These are phyloP conservation scores for Geodia barretti DNA, from an alignment of 37 sponge, comb jelly and placozoan genomes.

Conservation along the genomic window DNA sequence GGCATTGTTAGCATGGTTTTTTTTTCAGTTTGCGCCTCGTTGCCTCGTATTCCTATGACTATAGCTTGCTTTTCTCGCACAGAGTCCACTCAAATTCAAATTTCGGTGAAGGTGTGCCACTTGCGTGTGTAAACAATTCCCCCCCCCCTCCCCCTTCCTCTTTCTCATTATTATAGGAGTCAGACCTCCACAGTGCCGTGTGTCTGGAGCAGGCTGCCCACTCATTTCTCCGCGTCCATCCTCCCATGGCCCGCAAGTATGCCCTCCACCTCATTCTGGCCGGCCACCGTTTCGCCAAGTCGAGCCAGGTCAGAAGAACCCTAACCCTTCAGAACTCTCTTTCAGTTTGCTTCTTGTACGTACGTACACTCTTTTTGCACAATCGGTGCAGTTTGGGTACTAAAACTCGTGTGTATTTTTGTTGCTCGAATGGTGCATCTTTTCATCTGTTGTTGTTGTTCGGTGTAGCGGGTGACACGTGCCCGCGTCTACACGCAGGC, in stretches of 20 bases:
- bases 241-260: slow-evolving; percentile 81
- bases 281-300: slow-evolving; percentile 80
- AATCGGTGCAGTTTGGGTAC: not conserved
- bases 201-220: slow-evolving; percentile 93
- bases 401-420: no score
- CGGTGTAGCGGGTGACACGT: slow-evolving; percentile 50
- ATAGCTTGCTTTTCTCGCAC: not conserved
- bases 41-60: no score
- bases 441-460: no score
- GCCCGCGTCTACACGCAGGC: slow-evolving; percentile 60
- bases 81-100: not conserved
- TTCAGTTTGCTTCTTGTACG: no score
- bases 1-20: not conserved
- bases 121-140: not conserved
- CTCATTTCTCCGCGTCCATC: slow-evolving; percentile 63
- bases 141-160: not conserved
- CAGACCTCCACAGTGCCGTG: slow-evolving; percentile 79
- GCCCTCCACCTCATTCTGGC: slow-evolving; percentile 90
- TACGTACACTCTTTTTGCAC: no score
- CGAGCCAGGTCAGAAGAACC: slow-evolving; percentile 49
- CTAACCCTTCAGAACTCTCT: no score
- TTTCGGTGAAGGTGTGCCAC: not conserved
- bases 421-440: no score
- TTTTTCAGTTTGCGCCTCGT: no score
- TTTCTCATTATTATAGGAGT: slow-evolving; percentile 18